Base-by-base conservation (phyloP, 2,113 vertebrate genomes). In the Gambusia holbrooki region DNA sequence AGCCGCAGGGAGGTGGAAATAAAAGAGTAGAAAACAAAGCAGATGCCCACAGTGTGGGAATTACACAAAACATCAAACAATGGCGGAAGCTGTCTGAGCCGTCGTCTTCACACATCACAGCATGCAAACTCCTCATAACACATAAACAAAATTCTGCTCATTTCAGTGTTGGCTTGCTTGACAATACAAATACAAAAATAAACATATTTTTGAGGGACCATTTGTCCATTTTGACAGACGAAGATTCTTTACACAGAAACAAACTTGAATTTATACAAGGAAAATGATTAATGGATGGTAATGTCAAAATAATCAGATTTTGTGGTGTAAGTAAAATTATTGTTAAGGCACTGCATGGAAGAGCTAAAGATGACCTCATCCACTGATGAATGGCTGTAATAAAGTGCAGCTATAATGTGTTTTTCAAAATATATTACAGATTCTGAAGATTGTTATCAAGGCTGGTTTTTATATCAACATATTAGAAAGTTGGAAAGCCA, bases 41-140 rank as follows among this genome's bases (percentile, higher is more conserved):
- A 75, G 74, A 82, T 65, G 81, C 35, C 73, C 74, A 64, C 66
- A 65, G 32, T 69, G 72, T 54, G 32, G 85, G 80, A 89, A 88
- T 76, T 62, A 80, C 67, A 72, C 79, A 86, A 86, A 89, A 87
- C 71, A 84, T 83, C 72, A 85, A 83, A 76, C 81, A 87, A 84
- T 71, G 64, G 86, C 42, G 35, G 27, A 58, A 77, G 79, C 70
- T 88, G 84, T 84, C 75, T 14, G 33, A 64, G 71, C 66, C n/a
- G 65, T 83, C 61, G 69, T 80, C 82, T 73, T 70, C 80, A 84
- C 85, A 78, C 82, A 65, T 83, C 85, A 74, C 86, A 79, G 88
- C 77, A 33, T 69, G 73, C 69, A 60, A 77, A 81, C 81, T 14
- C 48, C 48, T 80, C 65, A 17, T 77, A 62, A 40, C 28, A 17